Evolutionary conservation across 2,113 vertebrate genomes (phyloP).

Genomic region (Solenodon paradoxus): DNA sequence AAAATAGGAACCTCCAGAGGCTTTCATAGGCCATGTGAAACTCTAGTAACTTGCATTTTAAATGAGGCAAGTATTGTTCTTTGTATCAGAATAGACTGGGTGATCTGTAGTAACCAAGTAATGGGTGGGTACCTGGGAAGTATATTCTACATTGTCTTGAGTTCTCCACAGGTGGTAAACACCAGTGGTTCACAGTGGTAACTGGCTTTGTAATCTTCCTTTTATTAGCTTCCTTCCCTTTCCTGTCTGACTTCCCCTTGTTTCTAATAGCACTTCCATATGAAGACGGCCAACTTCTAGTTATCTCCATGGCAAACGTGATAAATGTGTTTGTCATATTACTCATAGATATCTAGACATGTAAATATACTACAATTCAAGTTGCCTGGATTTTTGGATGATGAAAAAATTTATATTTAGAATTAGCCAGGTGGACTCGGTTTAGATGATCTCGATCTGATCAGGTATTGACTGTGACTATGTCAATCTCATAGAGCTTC

Average conservation of each 20-base stretch:
- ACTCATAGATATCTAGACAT: neutral
- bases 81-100: neutral
- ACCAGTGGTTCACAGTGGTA: neutral
- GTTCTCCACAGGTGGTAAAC: neutral
- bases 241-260: neutral
- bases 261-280: neutral
- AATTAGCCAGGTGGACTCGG: neutral
- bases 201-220: neutral
- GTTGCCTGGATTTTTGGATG: neutral
- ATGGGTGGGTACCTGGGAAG: neutral
- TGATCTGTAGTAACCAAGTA: neutral
- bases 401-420: neutral
- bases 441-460: neutral
- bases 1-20: neutral
- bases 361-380: neutral
- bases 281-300: neutral
- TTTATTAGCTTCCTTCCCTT: neutral
- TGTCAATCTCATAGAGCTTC: neutral
- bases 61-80: neutral
- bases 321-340: neutral
- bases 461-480: neutral
- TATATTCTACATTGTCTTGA: neutral
- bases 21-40: neutral
- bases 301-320: neutral
- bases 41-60: neutral